Conservation (phyloP, 2,888 invertebrate species). For the Plagodis dolabraria region DNA sequence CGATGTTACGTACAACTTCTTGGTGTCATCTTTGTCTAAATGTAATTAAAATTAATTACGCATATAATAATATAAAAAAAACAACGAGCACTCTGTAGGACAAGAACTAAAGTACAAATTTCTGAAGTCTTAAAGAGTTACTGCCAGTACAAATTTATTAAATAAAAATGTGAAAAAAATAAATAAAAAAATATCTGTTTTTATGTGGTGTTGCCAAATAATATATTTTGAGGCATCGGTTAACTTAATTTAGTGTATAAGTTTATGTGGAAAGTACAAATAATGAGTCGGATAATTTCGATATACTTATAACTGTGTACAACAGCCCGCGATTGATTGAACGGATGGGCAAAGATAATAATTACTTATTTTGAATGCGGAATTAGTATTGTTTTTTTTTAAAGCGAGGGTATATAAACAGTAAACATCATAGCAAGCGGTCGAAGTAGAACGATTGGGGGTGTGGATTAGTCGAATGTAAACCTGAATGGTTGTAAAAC, state of each 20-base stretch:
- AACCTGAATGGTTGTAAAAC: slow-evolving; percentile 85
- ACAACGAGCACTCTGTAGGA: slow-evolving; percentile 73
- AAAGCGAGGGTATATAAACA: slow-evolving; percentile 58
- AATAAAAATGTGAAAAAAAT: slow-evolving; percentile 41
- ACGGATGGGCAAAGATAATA: slow-evolving; percentile 34
- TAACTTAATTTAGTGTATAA: slow-evolving; percentile 70
- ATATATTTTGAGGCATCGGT: slow-evolving; percentile 76
- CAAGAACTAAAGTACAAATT: slow-evolving; percentile 82
- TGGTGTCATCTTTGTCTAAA: slow-evolving; percentile 73
- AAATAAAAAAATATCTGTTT: slow-evolving; percentile 58
- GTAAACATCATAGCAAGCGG: slow-evolving; percentile 61
- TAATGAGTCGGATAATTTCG: slow-evolving; percentile 41
- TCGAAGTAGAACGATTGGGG: slow-evolving; percentile 54
- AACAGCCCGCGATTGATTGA: slow-evolving; percentile 54
- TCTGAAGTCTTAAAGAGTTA: slow-evolving; percentile 76
- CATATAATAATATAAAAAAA: slow-evolving; percentile 45
- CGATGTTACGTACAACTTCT: slow-evolving; percentile 69
- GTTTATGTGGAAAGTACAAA: slow-evolving; percentile 73
- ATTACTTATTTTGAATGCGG: slow-evolving; percentile 29
- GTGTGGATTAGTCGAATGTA: slow-evolving; percentile 56
- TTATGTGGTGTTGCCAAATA: slow-evolving; percentile 81
- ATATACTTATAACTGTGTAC: slow-evolving; percentile 40
- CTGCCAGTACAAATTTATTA: slow-evolving; percentile 83
- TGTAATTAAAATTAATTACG: slow-evolving; percentile 47
- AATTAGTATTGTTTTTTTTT: slow-evolving; percentile 48